Conservation (phyloP, 2,888 invertebrate species). For the Conus canariensis region DNA sequence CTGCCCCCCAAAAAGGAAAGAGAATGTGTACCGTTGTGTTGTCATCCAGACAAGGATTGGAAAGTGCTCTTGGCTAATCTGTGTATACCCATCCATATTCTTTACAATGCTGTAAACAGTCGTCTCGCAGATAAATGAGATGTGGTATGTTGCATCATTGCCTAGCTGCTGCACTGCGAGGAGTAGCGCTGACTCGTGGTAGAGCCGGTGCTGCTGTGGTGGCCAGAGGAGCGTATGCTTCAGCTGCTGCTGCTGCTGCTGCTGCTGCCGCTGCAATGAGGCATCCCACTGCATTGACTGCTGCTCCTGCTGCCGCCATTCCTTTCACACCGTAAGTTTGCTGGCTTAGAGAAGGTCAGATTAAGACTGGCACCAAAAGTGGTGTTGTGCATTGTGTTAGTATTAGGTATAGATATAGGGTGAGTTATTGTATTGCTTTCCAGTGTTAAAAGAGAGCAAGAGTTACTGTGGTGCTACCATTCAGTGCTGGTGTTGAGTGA, state of each 20-base stretch:
- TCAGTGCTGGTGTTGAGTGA: no score
- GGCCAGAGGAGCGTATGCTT: constrained; percentile 80
- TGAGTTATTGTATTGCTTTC: no score
- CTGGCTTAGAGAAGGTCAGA: neutral
- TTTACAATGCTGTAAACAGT: neutral
- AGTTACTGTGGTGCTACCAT: no score
- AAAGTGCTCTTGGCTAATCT: neutral
- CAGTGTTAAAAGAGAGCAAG: no score
- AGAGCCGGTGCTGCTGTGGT: constrained; percentile 85
- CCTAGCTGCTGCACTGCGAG: constrained; percentile 88
- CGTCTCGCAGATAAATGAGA: neutral
- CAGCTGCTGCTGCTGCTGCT: constrained; percentile 86
- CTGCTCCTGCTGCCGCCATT: constrained; percentile 81
- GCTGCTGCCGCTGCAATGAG: constrained; percentile 83
- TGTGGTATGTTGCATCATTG: neutral
- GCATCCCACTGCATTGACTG: constrained; percentile 85
- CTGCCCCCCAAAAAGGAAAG: neutral
- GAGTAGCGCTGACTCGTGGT: constrained; percentile 90
- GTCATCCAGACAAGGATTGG: neutral
- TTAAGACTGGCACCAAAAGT: no score
- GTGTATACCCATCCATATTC: neutral
- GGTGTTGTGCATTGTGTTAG: no score
- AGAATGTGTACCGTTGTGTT: neutral
- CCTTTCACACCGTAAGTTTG: constrained; percentile 94
- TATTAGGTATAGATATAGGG: no score